These are phyloP conservation scores for Drosophila falleni DNA, from an alignment of 2,888 invertebrate species.

Conservation along the genomic window DNA sequence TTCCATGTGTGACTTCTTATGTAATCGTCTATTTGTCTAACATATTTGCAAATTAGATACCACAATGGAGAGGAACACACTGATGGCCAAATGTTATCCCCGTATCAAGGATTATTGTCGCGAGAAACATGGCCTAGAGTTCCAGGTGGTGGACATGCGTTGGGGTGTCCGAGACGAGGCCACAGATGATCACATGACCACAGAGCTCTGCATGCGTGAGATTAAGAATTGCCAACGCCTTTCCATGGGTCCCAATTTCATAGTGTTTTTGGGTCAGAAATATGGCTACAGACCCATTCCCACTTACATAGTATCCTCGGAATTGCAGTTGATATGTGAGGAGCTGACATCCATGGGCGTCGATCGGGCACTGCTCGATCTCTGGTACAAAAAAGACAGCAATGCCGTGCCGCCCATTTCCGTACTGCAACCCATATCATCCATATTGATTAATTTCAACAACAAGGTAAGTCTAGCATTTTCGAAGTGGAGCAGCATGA, in stretches of 20 bases:
- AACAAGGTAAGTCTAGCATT: conserved; percentile 90
- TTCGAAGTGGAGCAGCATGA: rapidly evolving
- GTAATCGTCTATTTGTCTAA: conserved; percentile 37
- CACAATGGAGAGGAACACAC: conserved; percentile 97
- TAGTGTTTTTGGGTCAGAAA: conserved; percentile 98
- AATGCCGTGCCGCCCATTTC: conserved; percentile 98
- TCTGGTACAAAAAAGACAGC: conserved; percentile 98
- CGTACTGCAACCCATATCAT: conserved; percentile 98
- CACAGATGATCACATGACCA: conserved; percentile 99
- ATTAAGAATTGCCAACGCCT: conserved; percentile 98
- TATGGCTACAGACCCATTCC: conserved; percentile 99
- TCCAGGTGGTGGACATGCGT: conserved; percentile 99
- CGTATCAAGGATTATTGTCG: conserved; percentile 98
- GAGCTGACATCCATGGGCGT: conserved; percentile 93
- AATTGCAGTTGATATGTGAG: conserved; percentile 93
- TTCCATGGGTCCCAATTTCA: conserved; percentile 99
- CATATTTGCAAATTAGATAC: conserved; percentile 89
- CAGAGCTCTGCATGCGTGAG: conserved; percentile 98
- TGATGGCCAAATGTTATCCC: conserved; percentile 99
- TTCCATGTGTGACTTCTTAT: conserved; percentile 51
- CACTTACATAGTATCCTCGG: conserved; percentile 96
- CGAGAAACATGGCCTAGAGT: conserved; percentile 98
- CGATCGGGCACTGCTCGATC: conserved; percentile 93
- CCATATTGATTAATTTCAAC: conserved; percentile 98
- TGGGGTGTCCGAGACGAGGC: conserved; percentile 99